Conservation (phyloP, 2,113 vertebrate species). For the Hippocampus mohnikei region DNA sequence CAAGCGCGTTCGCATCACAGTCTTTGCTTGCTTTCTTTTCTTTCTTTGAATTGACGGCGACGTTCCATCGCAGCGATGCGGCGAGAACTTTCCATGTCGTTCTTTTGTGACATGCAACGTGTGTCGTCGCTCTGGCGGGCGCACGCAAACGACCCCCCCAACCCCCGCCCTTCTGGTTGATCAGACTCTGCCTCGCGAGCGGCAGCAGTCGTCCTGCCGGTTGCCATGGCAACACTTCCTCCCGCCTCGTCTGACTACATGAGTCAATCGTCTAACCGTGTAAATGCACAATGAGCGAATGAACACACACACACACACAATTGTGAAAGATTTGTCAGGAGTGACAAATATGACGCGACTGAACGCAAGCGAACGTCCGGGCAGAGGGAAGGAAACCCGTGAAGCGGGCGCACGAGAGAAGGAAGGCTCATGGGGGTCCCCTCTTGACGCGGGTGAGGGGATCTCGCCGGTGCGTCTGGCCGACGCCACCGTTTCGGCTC, state of each 20-base stretch:
- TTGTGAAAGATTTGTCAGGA: background rate
- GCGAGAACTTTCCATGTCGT: slow-evolving; percentile 8
- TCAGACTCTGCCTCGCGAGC: slow-evolving; percentile 50
- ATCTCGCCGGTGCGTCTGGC: slow-evolving; percentile 26
- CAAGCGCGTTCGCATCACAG: no score
- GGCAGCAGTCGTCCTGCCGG: slow-evolving; percentile 65
- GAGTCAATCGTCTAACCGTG: slow-evolving; percentile 44
- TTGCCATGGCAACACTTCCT: slow-evolving; percentile 79
- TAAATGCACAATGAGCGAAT: slow-evolving; percentile 60
- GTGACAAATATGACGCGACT: background rate
- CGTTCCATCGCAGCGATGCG: background rate
- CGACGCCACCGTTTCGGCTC: slow-evolving; percentile 20
- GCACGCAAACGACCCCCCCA: slow-evolving; percentile 16
- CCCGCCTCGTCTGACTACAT: slow-evolving; percentile 51
- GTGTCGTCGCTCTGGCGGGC: background rate
- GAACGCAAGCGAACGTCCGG: slow-evolving; percentile 14
- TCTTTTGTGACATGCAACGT: slow-evolving; percentile 4
- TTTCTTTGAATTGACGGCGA: background rate
- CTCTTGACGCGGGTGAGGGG: slow-evolving; percentile 27
- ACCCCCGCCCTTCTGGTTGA: slow-evolving; percentile 49
- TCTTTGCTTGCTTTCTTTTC: background rate
- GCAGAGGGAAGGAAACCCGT: slow-evolving; percentile 22
- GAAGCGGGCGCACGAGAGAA: slow-evolving; percentile 57
- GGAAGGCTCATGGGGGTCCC: slow-evolving; percentile 37
- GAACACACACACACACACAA: slow-evolving; percentile 41